phyloP scores from a whole-genome alignment of 1,140 invertebrate genomes.

The Habropoda laboriosa region DNA sequence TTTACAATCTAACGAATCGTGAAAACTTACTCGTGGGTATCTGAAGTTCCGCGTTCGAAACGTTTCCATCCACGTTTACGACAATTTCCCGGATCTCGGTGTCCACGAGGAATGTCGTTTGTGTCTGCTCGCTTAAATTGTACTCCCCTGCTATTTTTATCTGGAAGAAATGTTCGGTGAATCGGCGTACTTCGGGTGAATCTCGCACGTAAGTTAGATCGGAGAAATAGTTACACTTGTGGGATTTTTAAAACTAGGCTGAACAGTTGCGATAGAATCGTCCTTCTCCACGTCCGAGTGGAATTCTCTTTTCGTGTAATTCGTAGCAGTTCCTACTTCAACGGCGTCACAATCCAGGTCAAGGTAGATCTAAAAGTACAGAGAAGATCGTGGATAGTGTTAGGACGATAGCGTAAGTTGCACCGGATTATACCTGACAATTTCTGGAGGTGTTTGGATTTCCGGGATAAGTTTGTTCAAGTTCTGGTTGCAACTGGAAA shows the following conservation, averaged over 20 bases:
- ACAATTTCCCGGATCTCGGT: slow-evolving; percentile 48
- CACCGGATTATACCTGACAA: slow-evolving; percentile 28
- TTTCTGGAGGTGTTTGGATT: neutral
- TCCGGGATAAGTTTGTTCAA: neutral
- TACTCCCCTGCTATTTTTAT: slow-evolving; percentile 1
- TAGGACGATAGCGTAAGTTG: neutral
- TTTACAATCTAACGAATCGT: neutral
- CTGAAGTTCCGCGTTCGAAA: slow-evolving; percentile 65
- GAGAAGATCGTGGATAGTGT: neutral
- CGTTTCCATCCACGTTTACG: slow-evolving; percentile 66
- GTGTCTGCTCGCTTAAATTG: slow-evolving; percentile 46
- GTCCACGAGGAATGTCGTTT: slow-evolving; percentile 65
- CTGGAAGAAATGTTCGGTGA: neutral
- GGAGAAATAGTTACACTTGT: neutral
- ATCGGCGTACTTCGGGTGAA: neutral
- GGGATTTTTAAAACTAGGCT: neutral
- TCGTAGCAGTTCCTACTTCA: slow-evolving; percentile 23
- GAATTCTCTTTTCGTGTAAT: neutral
- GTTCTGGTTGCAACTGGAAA: neutral
- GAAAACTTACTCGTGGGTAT: slow-evolving; percentile 69
- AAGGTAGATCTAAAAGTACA: slow-evolving; percentile 64
- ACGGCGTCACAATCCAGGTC: slow-evolving; percentile 59
- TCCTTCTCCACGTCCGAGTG: neutral
- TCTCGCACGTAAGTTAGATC: neutral
- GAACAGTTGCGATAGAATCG: neutral